Conservation (phyloP, 2,888 invertebrate species). For the Oasisia sp. region DNA sequence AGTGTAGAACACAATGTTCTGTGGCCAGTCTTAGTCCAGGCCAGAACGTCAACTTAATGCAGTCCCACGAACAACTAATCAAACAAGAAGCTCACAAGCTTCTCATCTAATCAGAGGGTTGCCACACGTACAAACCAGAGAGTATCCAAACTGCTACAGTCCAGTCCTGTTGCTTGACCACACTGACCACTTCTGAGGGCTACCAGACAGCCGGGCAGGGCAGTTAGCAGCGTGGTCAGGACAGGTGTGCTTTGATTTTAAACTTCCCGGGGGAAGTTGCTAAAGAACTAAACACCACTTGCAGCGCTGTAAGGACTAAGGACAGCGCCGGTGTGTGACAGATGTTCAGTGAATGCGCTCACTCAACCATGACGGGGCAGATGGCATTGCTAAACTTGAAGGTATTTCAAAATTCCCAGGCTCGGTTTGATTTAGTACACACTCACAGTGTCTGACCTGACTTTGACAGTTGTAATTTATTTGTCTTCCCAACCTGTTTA, state of each 20-base stretch:
- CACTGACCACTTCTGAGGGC: neutral
- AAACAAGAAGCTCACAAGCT: neutral
- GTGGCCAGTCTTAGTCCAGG: neutral
- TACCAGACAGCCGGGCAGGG: too few species aligned
- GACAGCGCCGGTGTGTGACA: neutral
- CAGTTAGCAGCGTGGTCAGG: neutral
- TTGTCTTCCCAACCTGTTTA: neutral
- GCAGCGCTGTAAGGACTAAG: neutral
- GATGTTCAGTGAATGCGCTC: slow-evolving; percentile 12
- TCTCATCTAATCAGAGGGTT: neutral
- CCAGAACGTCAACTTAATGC: neutral
- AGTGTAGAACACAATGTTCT: neutral
- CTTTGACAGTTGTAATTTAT: neutral
- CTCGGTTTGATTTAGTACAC: neutral
- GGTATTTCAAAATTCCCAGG: neutral
- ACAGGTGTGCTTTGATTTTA: slow-evolving; percentile 13
- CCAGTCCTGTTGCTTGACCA: neutral
- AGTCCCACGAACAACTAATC: neutral
- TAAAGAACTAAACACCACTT: neutral
- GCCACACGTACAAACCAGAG: neutral
- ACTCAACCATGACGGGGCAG: neutral
- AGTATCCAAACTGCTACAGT: neutral
- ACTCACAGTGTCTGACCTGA: neutral
- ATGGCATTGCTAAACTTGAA: neutral
- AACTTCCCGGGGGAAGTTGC: neutral